Conservation (phyloP, 2,113 vertebrate genomes). For the Oreamnos americanus region DNA sequence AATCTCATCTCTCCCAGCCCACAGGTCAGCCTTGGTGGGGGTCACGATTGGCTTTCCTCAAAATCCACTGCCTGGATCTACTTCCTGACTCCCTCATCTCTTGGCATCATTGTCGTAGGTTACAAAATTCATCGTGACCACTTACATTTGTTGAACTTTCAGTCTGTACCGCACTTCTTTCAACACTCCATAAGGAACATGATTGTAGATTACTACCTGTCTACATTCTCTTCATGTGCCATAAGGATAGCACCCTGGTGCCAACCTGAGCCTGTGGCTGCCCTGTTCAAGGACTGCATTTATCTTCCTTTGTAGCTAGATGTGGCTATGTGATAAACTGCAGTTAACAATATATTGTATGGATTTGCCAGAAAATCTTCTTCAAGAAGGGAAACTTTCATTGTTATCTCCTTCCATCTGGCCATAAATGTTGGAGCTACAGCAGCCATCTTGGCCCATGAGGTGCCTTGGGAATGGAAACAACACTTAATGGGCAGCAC, state of each 20-base stretch:
- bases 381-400: background rate
- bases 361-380: background rate
- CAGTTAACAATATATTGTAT: background rate
- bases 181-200: background rate
- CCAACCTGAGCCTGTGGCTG: background rate
- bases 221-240: background rate
- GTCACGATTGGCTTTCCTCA: background rate
- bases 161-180: background rate
- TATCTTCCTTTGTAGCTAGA: background rate
- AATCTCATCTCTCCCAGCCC: background rate
- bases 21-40: background rate
- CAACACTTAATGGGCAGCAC: background rate
- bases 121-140: background rate
- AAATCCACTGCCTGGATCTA: background rate
- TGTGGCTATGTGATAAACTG: background rate
- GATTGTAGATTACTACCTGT: background rate
- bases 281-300: background rate
- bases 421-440: background rate
- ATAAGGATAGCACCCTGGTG: background rate
- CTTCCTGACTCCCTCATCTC: background rate
- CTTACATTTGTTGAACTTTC: background rate
- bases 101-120: background rate
- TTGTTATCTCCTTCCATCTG: background rate
- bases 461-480: background rate
- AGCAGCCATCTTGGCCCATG: background rate